Percentiles rank a stretch among this genome's conserved stretches.
Conservation (phyloP, 2,797 vertebrate species). For the Remorina albescens region DNA sequence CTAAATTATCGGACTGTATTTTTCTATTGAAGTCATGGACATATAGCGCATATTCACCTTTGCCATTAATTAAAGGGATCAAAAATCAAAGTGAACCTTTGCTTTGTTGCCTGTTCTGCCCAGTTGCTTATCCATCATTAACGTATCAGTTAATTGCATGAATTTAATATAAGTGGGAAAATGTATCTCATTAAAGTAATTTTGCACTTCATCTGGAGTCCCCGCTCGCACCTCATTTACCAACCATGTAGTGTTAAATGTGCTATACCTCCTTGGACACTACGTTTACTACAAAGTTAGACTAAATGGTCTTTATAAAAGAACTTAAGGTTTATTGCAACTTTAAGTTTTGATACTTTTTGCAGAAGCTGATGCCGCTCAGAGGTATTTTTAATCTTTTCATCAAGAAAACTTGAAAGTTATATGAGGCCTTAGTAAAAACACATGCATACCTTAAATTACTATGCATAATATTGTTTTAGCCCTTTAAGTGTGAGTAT, state of each 20-base stretch:
- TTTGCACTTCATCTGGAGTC: constrained; percentile 19
- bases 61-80: background rate
- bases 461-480: background rate
- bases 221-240: constrained; percentile 4
- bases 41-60: background rate
- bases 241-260: constrained; percentile 18
- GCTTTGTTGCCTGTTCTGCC: background rate
- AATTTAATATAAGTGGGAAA: constrained; percentile 34
- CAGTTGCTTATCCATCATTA: background rate
- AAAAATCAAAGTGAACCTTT: background rate
- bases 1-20: too few relatives aligned
- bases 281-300: constrained; percentile 2
- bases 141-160: constrained; percentile 18
- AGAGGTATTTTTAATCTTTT: too few relatives aligned
- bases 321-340: background rate
- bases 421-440: too few relatives aligned
- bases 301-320: background rate
- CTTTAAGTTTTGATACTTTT: background rate
- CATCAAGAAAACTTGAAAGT: too few relatives aligned
- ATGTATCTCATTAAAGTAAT: constrained; percentile 16
- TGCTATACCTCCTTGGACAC: constrained; percentile 1
- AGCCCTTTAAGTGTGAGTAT: background rate
- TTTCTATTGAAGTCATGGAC: background rate
- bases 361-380: too few relatives aligned
- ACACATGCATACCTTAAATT: too few relatives aligned